These are phyloP conservation scores for Geothlypis trichas DNA, from an alignment of 2,113 vertebrate genomes.

Conservation along the genomic window DNA sequence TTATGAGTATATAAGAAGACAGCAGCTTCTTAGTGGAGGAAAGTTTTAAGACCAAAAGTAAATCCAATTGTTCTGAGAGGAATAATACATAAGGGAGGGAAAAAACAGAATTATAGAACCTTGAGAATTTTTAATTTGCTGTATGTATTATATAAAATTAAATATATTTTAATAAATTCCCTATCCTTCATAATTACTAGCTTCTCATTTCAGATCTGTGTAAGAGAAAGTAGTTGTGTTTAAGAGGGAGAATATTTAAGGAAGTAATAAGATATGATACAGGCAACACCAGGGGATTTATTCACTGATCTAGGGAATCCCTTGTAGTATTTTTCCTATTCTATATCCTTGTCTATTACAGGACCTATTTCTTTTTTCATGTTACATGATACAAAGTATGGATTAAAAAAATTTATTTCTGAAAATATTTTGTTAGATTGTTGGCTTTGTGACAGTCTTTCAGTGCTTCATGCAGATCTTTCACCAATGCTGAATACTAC, in stretches of 20 bases:
- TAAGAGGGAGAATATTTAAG: not conserved
- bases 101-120: not conserved
- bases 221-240: not conserved
- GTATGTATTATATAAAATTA: not conserved
- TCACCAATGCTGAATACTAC: not conserved
- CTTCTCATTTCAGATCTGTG: not conserved
- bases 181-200: not conserved
- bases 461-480: not conserved
- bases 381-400: not conserved
- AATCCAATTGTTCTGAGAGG: not conserved
- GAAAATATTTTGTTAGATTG: not conserved
- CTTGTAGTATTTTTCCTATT: accelerated
- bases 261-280: not conserved
- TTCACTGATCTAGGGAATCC: not conserved
- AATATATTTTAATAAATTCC: not conserved
- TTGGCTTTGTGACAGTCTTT: not conserved
- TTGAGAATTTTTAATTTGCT: not conserved
- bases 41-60: not conserved
- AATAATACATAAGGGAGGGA: not conserved
- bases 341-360: not conserved
- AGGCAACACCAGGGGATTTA: not conserved
- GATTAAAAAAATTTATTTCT: not conserved
- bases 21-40: not conserved
- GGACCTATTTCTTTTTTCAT: not conserved
- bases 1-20: not conserved